Conservation (phyloP, 2,113 vertebrate species). For the Bos indicus region DNA sequence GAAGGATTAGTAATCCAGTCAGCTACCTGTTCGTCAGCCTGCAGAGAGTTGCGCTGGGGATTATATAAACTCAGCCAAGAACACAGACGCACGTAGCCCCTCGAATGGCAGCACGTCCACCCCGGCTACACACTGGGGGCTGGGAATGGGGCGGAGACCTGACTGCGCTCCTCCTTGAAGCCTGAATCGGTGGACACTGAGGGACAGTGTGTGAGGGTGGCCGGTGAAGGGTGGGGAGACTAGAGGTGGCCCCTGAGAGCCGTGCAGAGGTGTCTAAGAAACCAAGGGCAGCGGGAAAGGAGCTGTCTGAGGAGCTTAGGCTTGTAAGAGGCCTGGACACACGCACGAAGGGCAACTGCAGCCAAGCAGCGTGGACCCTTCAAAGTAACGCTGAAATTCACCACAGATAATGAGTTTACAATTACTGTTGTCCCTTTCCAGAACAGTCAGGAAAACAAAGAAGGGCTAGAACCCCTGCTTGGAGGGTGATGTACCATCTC, state of each 20-base stretch:
- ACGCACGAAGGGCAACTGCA: rapidly evolving
- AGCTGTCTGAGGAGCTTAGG: background rate
- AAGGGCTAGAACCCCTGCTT: background rate
- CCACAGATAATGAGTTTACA: background rate
- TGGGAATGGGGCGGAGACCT: background rate
- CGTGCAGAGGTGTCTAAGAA: background rate
- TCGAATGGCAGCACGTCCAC: rapidly evolving
- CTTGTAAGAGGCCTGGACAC: background rate
- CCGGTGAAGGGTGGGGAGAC: too few relatives aligned
- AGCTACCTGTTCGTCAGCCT: background rate
- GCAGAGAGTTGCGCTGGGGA: background rate
- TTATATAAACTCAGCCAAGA: background rate
- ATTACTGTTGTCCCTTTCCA: background rate
- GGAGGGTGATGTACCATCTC: too few relatives aligned
- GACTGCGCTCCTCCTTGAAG: background rate
- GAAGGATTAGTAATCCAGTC: background rate
- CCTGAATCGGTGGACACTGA: background rate
- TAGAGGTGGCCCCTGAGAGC: background rate
- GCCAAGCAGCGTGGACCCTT: rapidly evolving
- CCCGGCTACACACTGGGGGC: background rate
- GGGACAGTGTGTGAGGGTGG: background rate
- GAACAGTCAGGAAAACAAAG: background rate
- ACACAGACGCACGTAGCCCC: background rate
- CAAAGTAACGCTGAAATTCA: background rate
- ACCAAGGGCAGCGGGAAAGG: too few relatives aligned